Conservation (phyloP, 2,888 invertebrate genomes). For the Acanthoscelides obtectus region DNA sequence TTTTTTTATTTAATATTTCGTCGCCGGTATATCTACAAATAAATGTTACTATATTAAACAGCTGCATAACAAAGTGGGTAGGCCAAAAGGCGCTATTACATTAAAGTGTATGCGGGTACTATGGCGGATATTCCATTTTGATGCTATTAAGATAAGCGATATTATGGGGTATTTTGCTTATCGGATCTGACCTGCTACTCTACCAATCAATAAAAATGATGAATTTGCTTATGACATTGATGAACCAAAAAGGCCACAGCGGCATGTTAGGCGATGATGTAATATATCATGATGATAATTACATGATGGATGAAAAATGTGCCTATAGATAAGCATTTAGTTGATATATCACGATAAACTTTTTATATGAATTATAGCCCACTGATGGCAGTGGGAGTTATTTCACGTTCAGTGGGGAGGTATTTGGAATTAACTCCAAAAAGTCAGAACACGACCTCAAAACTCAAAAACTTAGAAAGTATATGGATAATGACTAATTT, state of each 20-base stretch:
- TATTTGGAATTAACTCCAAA: too few relatives aligned
- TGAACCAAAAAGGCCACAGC: not conserved
- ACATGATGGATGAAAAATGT: too few relatives aligned
- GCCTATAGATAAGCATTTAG: too few relatives aligned
- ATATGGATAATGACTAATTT: too few relatives aligned
- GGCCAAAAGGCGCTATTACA: not conserved
- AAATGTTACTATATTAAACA: not conserved
- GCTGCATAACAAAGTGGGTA: not conserved
- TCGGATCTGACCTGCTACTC: not conserved
- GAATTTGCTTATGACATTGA: not conserved
- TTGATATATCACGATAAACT: too few relatives aligned
- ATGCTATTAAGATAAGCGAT: not conserved
- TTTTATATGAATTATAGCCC: too few relatives aligned
- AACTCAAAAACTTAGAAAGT: too few relatives aligned
- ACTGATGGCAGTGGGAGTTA: too few relatives aligned
- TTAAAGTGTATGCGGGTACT: not conserved
- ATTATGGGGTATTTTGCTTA: not conserved
- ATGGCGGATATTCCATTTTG: not conserved
- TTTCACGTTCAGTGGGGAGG: too few relatives aligned
- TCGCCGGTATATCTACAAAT: too few relatives aligned
- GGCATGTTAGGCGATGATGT: not conserved
- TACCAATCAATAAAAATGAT: not conserved
- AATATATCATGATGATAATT: not conserved
- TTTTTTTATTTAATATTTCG: too few relatives aligned
- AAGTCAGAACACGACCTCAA: too few relatives aligned